Percentiles rank a stretch among this genome's conserved stretches.
Evolutionary conservation across 1,140 invertebrate species (phyloP).

Genomic region (Psix sp.): DNA sequence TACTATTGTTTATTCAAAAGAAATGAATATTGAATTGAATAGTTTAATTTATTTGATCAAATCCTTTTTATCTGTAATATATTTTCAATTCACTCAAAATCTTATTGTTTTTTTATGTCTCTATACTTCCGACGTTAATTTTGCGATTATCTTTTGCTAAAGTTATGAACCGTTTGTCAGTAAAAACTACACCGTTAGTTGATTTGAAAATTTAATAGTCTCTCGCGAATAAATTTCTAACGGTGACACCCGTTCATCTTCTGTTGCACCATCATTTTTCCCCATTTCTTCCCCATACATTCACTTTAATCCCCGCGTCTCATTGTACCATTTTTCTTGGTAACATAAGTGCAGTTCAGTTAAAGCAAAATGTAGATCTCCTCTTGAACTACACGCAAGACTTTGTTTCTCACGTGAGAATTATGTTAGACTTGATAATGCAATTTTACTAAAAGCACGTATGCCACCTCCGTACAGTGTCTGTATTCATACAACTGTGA

Average conservation of each 20-base stretch:
- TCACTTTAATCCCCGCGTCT: conserved; percentile 5
- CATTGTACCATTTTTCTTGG: conserved; percentile 41
- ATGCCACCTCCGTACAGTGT: conserved; percentile 23
- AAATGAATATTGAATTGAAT: too few species aligned
- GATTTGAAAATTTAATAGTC: too few species aligned
- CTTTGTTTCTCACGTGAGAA: conserved; percentile 44
- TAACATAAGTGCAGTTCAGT: conserved; percentile 15
- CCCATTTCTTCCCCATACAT: conserved; percentile 7
- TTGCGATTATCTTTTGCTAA: too few species aligned
- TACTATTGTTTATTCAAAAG: too few species aligned
- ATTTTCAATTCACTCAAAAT: too few species aligned
- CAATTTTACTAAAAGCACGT: conserved; percentile 65
- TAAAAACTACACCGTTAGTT: too few species aligned
- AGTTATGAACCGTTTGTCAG: too few species aligned
- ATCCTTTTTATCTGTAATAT: too few species aligned
- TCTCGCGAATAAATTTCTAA: conserved; percentile 4
- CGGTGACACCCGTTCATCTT: conserved; percentile 17
- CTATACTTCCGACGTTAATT: too few species aligned
- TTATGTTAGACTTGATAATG: conserved; percentile 69
- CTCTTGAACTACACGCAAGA: conserved; percentile 25
- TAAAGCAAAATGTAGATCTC: conserved; percentile 45
- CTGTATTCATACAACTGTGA: conserved; percentile 10
- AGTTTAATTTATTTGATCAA: too few species aligned
- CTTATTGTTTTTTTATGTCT: too few species aligned
- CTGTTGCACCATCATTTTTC: conserved; percentile 27